phyloP scores from a whole-genome alignment of 1,140 invertebrate species.

The Leptopilina clavipes region DNA sequence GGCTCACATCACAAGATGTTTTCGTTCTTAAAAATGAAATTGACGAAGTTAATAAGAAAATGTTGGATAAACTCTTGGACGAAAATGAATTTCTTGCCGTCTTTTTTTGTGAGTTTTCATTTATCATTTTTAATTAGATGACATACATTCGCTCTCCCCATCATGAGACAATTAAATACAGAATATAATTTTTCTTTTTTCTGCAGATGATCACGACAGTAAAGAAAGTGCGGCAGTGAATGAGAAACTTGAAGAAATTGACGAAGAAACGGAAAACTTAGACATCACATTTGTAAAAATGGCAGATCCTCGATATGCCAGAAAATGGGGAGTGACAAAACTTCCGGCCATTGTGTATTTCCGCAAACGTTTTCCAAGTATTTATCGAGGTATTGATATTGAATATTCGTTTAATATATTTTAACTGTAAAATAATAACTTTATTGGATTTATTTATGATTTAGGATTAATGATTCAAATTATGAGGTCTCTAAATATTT shows the following conservation, averaged over 20 bases:
- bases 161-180: too few species aligned
- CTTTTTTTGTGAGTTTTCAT: constrained; percentile 88
- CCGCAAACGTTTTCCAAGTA: constrained; percentile 93
- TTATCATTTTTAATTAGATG: constrained; percentile 3
- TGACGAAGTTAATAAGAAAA: constrained; percentile 95
- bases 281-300: constrained; percentile 97
- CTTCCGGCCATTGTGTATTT: constrained; percentile 94
- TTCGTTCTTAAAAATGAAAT: constrained; percentile 98
- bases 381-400: constrained; percentile 86
- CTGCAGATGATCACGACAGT: constrained; percentile 85
- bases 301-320: constrained; percentile 91
- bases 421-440: too few species aligned
- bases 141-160: too few species aligned
- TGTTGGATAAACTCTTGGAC: constrained; percentile 94
- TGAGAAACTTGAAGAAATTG: constrained; percentile 92
- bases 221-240: constrained; percentile 86
- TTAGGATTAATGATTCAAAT: not conserved
- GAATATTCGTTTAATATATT: not conserved
- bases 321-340: constrained; percentile 96
- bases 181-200: constrained; percentile 10
- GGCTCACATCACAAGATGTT: constrained; percentile 95
- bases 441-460: too few species aligned
- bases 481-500: constrained; percentile 18
- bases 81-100: constrained; percentile 97
- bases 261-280: constrained; percentile 93